Percentiles rank a stretch among this genome's conserved stretches.
Conservation (phyloP, 1,140 invertebrate genomes). For the Nebria ingens region DNA sequence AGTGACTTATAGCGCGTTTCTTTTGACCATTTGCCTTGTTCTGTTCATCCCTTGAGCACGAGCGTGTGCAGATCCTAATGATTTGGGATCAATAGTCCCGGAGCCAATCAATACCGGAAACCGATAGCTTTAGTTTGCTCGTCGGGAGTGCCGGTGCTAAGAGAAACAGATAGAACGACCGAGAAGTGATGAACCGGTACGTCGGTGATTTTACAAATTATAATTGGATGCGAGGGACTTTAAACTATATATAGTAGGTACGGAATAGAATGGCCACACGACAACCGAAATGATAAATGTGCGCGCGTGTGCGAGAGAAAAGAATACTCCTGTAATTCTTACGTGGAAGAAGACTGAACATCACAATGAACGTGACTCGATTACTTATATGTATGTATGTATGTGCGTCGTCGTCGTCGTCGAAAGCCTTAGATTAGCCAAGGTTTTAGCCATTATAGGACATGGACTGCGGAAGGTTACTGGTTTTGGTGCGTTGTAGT, state of each 20-base stretch:
- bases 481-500: neutral
- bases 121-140: neutral
- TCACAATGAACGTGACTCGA: constrained; percentile 2
- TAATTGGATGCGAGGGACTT: constrained; percentile 8
- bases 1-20: too few species aligned
- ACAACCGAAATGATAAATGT: neutral
- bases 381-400: too few species aligned
- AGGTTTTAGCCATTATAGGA: neutral
- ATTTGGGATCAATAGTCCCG: constrained; percentile 1
- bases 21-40: neutral
- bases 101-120: constrained; percentile 1
- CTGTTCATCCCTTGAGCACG: neutral
- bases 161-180: neutral
- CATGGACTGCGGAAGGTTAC: neutral
- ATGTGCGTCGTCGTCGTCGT: too few species aligned
- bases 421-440: neutral
- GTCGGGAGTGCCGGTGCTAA: neutral
- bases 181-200: neutral
- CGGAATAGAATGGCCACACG: neutral
- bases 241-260: neutral
- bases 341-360: too few species aligned
- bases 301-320: neutral
- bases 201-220: constrained; percentile 6
- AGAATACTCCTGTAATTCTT: neutral
- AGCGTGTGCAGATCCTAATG: neutral